Percentiles rank a stretch among this genome's conserved stretches.
These are phyloP conservation scores for Poecilobothrus nobilitatus DNA, from an alignment of 2,888 invertebrate genomes.

Conservation along the genomic window DNA sequence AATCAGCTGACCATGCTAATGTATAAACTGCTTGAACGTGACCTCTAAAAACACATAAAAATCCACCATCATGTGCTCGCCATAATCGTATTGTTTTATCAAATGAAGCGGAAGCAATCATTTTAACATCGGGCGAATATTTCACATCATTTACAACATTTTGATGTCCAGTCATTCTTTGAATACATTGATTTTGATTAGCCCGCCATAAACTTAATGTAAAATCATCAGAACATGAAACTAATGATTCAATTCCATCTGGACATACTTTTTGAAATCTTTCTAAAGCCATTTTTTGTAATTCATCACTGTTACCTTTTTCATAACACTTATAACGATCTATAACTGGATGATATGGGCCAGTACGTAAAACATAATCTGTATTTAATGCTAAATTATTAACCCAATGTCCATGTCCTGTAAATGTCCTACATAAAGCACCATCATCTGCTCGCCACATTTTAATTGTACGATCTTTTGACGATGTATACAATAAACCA, in stretches of 20 bases:
- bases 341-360: constrained; percentile 74
- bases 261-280: constrained; percentile 60
- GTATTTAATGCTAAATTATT: constrained; percentile 92
- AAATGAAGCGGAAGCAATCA: constrained; percentile 95
- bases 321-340: constrained; percentile 45
- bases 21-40: constrained; percentile 98
- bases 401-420: constrained; percentile 98
- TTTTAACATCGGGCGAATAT: constrained; percentile 89
- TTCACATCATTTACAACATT: constrained; percentile 99
- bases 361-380: constrained; percentile 89
- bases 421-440: constrained; percentile 76
- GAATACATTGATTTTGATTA: constrained; percentile 76
- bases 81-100: constrained; percentile 97
- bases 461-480: constrained; percentile 92
- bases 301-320: constrained; percentile 31
- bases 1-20: constrained; percentile 96
- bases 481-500: constrained; percentile 87
- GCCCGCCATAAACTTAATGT: constrained; percentile 94
- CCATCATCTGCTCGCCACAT: constrained; percentile 93
- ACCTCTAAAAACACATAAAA: constrained; percentile 80
- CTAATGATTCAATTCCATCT: constrained; percentile 66
- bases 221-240: constrained; percentile 97
- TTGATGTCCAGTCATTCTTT: constrained; percentile 95
- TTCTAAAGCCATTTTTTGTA: constrained; percentile 53
- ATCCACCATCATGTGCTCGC: constrained; percentile 85